Base-by-base conservation (phyloP, 2,888 invertebrate species). In the Leucophora obtusa region DNA sequence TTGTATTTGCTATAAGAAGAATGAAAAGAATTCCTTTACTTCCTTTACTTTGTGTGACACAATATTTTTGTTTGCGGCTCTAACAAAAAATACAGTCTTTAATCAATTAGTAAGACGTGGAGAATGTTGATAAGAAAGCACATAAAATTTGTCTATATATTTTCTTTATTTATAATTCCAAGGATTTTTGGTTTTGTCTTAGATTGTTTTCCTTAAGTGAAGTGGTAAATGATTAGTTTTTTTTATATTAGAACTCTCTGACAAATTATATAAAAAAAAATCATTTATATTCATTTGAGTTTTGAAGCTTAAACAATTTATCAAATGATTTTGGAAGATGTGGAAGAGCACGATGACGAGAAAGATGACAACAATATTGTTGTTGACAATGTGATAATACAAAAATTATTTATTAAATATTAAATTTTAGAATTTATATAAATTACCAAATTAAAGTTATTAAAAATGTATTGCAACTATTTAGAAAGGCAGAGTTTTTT, bases 251-350 rank as follows among this genome's bases (percentile, higher is more conserved):
- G 38, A 5, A 69, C n/a, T 62, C 62, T 17, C 3, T 65, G 76
- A 77, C 76, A 77, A 65, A 71, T 65, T 71, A 47, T 43, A 33
- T 21, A n/a, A 63, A 28, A 63, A 28, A 51, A 59, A 28, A 33
- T 77, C 51, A 71, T 71, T 77, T 53, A 43, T 65, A 65, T 59
- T 71, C 63, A 76, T 65, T 71, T 54, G 65, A 47, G 65, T 60
- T 28, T 63, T 51, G 58, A 3, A 53, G n/a, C 50, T 24, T 35
- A 43, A 54, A 43, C 33, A 74, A 68, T 74, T 66, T 60, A 60
- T 74, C 38, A 74, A 59, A 65, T 24, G 5, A 47, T 47, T 35
- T 43, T 47, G 18, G 3, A 15, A 14, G 33, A 11, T 33, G 7
- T 14, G 14, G 33, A 11, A 2, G 11, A 6, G 21, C 11, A 6